A percentile compares a stretch with the other conserved stretches of the same genome.
These are phyloP conservation scores for Omphaloscelis lunosa DNA, from an alignment of 2,888 invertebrate genomes.

Conservation along the genomic window DNA sequence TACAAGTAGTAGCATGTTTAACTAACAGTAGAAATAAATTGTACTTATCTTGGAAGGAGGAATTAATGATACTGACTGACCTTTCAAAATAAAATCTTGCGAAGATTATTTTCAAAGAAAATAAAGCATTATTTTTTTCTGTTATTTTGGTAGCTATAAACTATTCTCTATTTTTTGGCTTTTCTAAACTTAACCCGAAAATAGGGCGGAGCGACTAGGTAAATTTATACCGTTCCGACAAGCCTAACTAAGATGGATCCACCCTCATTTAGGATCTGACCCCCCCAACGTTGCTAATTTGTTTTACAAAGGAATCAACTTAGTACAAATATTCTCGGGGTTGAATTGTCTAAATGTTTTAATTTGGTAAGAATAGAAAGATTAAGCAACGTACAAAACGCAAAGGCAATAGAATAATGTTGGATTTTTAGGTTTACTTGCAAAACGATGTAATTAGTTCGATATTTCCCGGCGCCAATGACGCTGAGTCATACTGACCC, in stretches of 20 bases:
- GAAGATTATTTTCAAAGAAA: no score
- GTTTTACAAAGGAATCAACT: conserved; percentile 18
- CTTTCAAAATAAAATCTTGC: not conserved
- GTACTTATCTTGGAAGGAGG: not conserved
- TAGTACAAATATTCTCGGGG: not conserved
- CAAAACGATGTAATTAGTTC: not conserved
- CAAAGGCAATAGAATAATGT: no score
- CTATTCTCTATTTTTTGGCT: not conserved
- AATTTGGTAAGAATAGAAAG: not conserved
- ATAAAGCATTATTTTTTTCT: not conserved
- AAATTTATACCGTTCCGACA: conserved; percentile 11
- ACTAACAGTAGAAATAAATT: not conserved
- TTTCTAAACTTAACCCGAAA: not conserved
- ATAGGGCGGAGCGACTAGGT: not conserved
- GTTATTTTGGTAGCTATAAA: not conserved
- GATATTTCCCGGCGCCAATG: not conserved
- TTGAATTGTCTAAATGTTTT: not conserved
- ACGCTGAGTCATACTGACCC: not conserved
- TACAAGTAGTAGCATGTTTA: not conserved
- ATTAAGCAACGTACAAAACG: not conserved
- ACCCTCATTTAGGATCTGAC: conserved; percentile 7
- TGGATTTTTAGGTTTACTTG: not conserved
- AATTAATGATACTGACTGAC: not conserved
- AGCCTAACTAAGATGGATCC: conserved; percentile 17
- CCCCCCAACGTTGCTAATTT: conserved; percentile 19